These are phyloP conservation scores for Python bivittatus DNA, from an alignment of 2,113 vertebrate species.

Conservation along the genomic window DNA sequence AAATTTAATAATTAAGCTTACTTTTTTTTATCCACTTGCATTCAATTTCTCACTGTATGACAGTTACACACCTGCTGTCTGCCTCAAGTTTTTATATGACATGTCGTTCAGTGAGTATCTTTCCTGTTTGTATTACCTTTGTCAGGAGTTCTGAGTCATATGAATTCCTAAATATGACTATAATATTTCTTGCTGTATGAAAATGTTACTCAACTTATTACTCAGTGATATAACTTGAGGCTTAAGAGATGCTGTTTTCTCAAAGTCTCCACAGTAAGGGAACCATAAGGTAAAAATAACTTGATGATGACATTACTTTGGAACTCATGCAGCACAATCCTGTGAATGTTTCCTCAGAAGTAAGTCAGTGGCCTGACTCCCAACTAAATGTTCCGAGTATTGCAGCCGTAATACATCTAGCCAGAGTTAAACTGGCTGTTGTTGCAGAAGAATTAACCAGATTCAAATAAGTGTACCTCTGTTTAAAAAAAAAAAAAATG, in stretches of 20 bases:
- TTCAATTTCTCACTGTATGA: neutral
- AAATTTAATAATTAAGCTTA: conserved; percentile 3
- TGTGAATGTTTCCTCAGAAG: neutral
- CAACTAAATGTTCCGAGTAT: neutral
- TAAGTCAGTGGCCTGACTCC: neutral
- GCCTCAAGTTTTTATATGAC: neutral
- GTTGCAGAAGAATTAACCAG: neutral
- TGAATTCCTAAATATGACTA: neutral
- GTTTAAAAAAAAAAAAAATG: conserved; percentile 16
- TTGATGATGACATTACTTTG: neutral
- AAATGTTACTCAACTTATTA: neutral
- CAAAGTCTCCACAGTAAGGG: neutral
- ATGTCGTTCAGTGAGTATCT: neutral
- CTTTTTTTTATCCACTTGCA: neutral
- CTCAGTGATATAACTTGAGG: neutral
- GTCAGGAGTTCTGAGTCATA: neutral
- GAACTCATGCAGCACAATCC: neutral
- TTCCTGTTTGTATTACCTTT: neutral
- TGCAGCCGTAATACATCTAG: fast-evolving
- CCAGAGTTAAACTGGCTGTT: neutral
- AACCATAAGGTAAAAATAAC: neutral
- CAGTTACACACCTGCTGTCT: neutral
- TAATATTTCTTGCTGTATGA: neutral
- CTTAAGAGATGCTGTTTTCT: neutral
- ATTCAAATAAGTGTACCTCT: neutral